Percentiles rank a stretch among this genome's conserved stretches.
Evolutionary conservation across 2,113 vertebrate species (phyloP).

Genomic region (Neopipo cinnamomea): DNA sequence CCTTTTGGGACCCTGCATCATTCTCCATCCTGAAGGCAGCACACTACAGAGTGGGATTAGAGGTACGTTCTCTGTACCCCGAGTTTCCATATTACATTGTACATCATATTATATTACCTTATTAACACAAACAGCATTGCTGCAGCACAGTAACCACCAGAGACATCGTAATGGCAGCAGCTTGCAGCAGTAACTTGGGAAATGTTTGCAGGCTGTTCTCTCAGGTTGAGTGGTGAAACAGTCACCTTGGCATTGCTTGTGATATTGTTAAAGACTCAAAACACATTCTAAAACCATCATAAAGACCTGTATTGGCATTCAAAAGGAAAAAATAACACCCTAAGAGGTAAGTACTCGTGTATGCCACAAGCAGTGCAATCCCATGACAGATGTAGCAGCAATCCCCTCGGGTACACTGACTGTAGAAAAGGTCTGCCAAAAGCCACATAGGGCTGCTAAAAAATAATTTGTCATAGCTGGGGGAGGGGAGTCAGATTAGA

Average conservation of each 20-base stretch:
- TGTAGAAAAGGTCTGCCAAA: slow-evolving; percentile 20
- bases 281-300: neutral
- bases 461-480: slow-evolving; percentile 18
- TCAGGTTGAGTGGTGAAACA: neutral
- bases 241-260: neutral
- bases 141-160: neutral
- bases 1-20: neutral
- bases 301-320: neutral
- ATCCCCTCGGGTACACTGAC: neutral
- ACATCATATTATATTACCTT: neutral
- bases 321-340: neutral
- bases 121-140: neutral
- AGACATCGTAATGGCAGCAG: neutral
- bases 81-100: neutral
- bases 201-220: neutral
- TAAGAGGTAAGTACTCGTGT: neutral
- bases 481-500: neutral
- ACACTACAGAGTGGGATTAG: neutral
- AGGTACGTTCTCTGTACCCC: accelerated
- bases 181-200: neutral
- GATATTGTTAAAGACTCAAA: neutral
- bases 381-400: neutral
- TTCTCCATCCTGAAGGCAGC: neutral
- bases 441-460: neutral
- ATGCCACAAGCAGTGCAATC: neutral